Base-by-base conservation (phyloP, 2,113 vertebrate genomes). In the Dendropsophus ebraccatus region DNA sequence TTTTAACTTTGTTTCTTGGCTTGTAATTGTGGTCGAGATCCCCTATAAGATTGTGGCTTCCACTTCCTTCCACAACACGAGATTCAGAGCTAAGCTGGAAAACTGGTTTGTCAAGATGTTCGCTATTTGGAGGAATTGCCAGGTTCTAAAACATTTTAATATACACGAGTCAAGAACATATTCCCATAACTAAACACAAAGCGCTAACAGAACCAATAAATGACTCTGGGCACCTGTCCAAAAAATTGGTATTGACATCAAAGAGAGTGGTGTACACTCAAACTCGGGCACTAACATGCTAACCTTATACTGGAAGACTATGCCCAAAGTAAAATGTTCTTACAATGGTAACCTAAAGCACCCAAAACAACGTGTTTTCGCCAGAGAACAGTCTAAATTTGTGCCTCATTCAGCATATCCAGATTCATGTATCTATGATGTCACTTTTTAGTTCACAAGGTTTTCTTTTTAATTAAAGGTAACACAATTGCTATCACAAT, bases 11-110 rank as follows among this genome's bases (percentile, higher is more conserved):
- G 12, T 72, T 54, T 52, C 81, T 72, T n/a, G 47, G 67, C 49
- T 73, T 83, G 30, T 58, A 83, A 83, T 73, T 73, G 81, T 83
- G 81, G 81, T 83, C 12, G 19, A 83, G 81, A 83, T 83, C 81
- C 56, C 65, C 62, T 83, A 73, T 83, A 73, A 73, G 81, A 83
- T 83, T 83, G 81, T 73, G 81, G 81, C 47, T 56, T 35, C 23
- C 32, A 56, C 72, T 83, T 83, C 81, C 81, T 72, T 73, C 81
- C 81, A 83, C 81, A 83, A 73, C 67, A 73, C n/a, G 50, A 73
- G 49, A 73, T 83, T 83, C 14, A 72, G 49, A 32, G 67, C 81
- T 73, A 37, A 52, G 30, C 47, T 83, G 49, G 62, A 83, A 54
- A 72, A 35, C 32, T 49, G 49, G 67, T 73, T 73, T 28, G 72